Percentiles rank a stretch among this genome's conserved stretches.
phyloP scores from a whole-genome alignment of 1,140 invertebrate species.

The Grapholita molesta region DNA sequence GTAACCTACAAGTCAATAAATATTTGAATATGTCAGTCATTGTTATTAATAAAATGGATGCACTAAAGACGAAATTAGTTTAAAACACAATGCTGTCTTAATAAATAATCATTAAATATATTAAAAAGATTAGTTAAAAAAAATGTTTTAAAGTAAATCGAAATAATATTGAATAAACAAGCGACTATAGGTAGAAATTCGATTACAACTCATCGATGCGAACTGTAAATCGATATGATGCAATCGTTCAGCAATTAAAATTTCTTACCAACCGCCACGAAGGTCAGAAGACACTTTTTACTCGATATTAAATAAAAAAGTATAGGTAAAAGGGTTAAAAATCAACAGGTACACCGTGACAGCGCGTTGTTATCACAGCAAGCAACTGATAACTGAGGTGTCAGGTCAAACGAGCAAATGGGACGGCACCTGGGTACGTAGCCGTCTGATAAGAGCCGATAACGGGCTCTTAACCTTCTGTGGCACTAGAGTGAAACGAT shows the following conservation, averaged over 20 bases:
- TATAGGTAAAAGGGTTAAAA: slow-evolving; percentile 37
- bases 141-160: too few species aligned
- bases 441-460: slow-evolving; percentile 65
- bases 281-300: not conserved
- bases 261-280: not conserved
- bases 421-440: slow-evolving; percentile 61
- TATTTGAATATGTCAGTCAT: too few species aligned
- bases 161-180: too few species aligned
- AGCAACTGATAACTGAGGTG: slow-evolving; percentile 70
- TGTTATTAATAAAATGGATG: too few species aligned
- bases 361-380: slow-evolving; percentile 61
- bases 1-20: too few species aligned
- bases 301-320: slow-evolving; percentile 3
- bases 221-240: not conserved
- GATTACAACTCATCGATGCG: not conserved
- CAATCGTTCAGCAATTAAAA: not conserved
- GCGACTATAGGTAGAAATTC: not conserved
- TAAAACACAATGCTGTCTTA: too few species aligned
- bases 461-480: slow-evolving; percentile 76
- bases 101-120: too few species aligned
- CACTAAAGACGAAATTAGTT: too few species aligned
- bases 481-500: slow-evolving; percentile 51
- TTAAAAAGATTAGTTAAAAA: too few species aligned
- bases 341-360: slow-evolving; percentile 54
- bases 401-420: slow-evolving; percentile 77